These are phyloP conservation scores for Pediacus dermestoides DNA, from an alignment of 2,888 invertebrate genomes.

Conservation along the genomic window DNA sequence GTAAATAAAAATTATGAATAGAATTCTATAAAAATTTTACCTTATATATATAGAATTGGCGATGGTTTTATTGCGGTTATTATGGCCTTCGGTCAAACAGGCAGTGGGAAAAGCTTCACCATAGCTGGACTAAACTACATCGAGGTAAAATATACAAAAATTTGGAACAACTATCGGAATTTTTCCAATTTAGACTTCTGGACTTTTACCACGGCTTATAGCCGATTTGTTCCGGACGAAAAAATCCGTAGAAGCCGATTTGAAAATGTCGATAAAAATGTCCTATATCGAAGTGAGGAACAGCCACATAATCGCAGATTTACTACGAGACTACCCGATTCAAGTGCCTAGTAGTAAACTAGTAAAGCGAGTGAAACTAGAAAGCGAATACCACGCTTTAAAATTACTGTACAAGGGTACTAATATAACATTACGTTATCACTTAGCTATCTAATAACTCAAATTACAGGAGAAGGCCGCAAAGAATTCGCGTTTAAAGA, in stretches of 20 bases:
- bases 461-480: slow-evolving; percentile 45
- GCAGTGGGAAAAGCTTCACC: slow-evolving; percentile 47
- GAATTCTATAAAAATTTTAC: slow-evolving; percentile 6
- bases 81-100: slow-evolving; percentile 48
- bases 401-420: slow-evolving; percentile 42
- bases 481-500: slow-evolving; percentile 38
- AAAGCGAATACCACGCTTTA: slow-evolving; percentile 39
- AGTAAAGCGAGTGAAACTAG: slow-evolving; percentile 32
- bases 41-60: slow-evolving; percentile 22
- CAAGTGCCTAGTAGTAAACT: too few relatives aligned
- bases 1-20: slow-evolving; percentile 30
- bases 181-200: too few relatives aligned
- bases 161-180: too few relatives aligned
- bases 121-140: slow-evolving; percentile 39
- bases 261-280: slow-evolving; percentile 42
- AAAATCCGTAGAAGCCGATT: slow-evolving; percentile 30
- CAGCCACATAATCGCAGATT: slow-evolving; percentile 38
- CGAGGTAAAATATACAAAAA: too few relatives aligned
- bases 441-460: too few relatives aligned
- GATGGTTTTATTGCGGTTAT: slow-evolving; percentile 40
- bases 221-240: slow-evolving; percentile 41
- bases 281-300: slow-evolving; percentile 46
- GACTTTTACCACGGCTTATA: slow-evolving; percentile 45
- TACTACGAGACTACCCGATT: slow-evolving; percentile 34
- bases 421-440: too few relatives aligned